phyloP scores from a whole-genome alignment of 2,113 vertebrate species.

The Takifugu flavidus region DNA sequence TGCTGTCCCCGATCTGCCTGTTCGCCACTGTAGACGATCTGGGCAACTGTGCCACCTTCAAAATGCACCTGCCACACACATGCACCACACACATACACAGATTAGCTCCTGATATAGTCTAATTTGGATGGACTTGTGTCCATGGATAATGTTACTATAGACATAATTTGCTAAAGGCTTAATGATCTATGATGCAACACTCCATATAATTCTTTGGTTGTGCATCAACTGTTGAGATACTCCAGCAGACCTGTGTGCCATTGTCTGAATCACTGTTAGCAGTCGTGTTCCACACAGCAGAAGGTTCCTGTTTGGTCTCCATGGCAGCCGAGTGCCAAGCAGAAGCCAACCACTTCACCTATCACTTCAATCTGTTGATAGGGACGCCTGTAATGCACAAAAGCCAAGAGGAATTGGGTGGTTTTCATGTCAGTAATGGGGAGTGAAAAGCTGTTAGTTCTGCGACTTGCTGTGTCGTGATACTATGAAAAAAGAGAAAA shows the following conservation, averaged over 20 bases:
- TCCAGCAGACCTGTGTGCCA: conserved; percentile 63
- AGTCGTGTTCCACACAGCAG: conserved; percentile 72
- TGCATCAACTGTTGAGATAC: neutral
- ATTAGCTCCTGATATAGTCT: neutral
- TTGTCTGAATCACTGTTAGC: conserved; percentile 61
- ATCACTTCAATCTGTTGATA: conserved; percentile 27
- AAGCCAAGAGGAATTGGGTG: neutral
- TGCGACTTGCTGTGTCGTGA: neutral
- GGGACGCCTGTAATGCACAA: conserved; percentile 25
- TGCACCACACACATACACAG: neutral
- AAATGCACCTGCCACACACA: conserved; percentile 86
- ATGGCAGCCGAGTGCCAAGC: conserved; percentile 55
- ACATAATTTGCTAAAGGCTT: too few relatives aligned
- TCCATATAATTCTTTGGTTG: too few relatives aligned
- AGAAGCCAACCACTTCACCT: conserved; percentile 26
- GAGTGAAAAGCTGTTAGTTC: neutral
- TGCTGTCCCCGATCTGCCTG: conserved; percentile 83
- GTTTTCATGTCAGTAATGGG: neutral
- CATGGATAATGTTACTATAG: too few relatives aligned
- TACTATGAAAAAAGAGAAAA: too few relatives aligned
- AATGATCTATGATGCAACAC: too few relatives aligned
- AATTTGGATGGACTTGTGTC: too few relatives aligned
- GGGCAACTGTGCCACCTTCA: conserved; percentile 86
- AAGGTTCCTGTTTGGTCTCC: conserved; percentile 75
- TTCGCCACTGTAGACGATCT: conserved; percentile 94